These are phyloP conservation scores for Paratilapia polleni DNA, from an alignment of 2,113 vertebrate genomes.

Conservation along the genomic window DNA sequence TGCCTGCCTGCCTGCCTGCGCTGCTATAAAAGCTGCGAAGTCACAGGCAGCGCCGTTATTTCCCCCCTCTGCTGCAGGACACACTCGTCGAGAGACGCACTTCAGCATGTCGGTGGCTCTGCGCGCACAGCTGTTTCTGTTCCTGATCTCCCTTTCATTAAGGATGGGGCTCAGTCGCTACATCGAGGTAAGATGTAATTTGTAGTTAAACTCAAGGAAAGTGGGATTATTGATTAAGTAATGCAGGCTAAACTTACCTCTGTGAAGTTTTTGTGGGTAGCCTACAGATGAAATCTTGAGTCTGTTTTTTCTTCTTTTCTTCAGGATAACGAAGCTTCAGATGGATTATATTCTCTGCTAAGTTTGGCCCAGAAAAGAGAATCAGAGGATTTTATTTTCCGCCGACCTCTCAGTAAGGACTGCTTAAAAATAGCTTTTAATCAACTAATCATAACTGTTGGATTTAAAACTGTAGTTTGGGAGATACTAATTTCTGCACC, in stretches of 20 bases:
- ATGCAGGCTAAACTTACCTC: neutral
- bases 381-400: conserved; percentile 73
- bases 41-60: conserved; percentile 46
- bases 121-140: conserved; percentile 67
- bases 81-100: conserved; percentile 43
- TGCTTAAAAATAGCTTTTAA: conserved; percentile 22
- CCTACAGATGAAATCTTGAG: neutral
- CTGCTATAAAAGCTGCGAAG: conserved; percentile 71
- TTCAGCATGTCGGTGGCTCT: conserved; percentile 62
- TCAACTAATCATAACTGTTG: neutral
- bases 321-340: conserved; percentile 63
- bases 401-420: conserved; percentile 75
- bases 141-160: conserved; percentile 64
- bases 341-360: conserved; percentile 71
- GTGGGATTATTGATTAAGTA: neutral
- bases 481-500: neutral
- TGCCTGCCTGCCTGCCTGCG: conserved; percentile 30
- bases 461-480: neutral
- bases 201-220: neutral
- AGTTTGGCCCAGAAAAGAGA: conserved; percentile 73
- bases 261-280: conserved; percentile 14
- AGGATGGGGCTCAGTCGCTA: conserved; percentile 62
- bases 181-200: conserved; percentile 60
- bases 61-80: conserved; percentile 26
- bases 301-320: conserved; percentile 5